Conservation (phyloP, 2,113 vertebrate genomes). For the Mastomys natalensis region DNA sequence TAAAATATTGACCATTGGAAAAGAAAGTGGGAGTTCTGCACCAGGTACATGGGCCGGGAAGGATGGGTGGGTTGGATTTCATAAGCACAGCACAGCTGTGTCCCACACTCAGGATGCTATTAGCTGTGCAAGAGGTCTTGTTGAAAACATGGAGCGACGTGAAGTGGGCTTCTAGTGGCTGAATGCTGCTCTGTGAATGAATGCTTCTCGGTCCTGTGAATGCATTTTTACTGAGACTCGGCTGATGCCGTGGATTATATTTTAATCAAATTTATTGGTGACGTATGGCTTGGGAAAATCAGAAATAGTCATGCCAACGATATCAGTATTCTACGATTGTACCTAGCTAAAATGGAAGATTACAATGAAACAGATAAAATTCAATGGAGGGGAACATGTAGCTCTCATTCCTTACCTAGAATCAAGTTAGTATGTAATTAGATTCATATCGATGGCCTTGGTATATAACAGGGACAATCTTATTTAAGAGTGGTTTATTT, state of each 20-base stretch:
- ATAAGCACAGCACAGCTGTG: not conserved
- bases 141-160: not conserved
- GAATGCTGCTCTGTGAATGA: not conserved
- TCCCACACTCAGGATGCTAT: not conserved
- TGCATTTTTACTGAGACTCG: not conserved
- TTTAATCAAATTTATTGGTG: not conserved
- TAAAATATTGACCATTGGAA: not conserved
- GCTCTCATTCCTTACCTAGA: not conserved
- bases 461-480: not conserved
- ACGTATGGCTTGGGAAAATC: not conserved
- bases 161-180: not conserved
- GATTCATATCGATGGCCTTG: not conserved
- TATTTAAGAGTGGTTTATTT: not conserved
- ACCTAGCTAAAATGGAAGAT: not conserved
- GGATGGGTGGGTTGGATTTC: not conserved
- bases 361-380: not conserved
- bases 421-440: not conserved
- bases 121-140: not conserved
- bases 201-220: not conserved
- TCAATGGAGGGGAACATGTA: not conserved
- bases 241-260: not conserved
- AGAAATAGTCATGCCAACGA: not conserved
- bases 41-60: not conserved
- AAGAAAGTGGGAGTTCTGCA: not conserved
- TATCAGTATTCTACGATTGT: conserved; percentile 29